phyloP scores from a whole-genome alignment of 2,888 invertebrate species.

The Deroplatys truncata region DNA sequence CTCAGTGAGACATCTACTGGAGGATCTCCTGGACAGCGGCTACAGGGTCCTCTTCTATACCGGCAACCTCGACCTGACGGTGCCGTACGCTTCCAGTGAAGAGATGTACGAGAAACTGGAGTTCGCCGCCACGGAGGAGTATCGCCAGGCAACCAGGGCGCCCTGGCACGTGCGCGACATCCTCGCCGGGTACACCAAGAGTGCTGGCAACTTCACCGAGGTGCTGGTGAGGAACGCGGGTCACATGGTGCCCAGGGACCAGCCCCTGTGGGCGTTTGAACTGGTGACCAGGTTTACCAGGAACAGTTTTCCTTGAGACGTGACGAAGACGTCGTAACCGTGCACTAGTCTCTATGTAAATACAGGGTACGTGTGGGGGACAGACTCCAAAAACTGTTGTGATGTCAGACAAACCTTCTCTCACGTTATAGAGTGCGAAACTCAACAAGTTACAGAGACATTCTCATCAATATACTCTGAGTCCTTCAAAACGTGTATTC shows the following conservation, averaged over 20 bases:
- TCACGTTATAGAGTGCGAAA: too few species aligned
- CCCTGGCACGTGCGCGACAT: conserved; percentile 41
- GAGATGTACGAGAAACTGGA: conserved; percentile 42
- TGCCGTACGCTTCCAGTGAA: conserved; percentile 52
- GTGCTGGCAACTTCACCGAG: conserved; percentile 38
- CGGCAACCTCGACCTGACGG: conserved; percentile 56
- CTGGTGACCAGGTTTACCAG: background rate
- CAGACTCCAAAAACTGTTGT: too few species aligned
- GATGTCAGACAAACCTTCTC: too few species aligned
- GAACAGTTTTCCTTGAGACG: conserved; percentile 65
- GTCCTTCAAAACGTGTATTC: too few species aligned
- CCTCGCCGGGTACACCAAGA: conserved; percentile 41
- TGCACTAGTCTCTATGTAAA: background rate
- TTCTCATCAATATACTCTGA: too few species aligned
- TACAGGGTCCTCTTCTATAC: conserved; percentile 39
- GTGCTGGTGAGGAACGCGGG: conserved; percentile 42
- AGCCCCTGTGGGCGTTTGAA: conserved; percentile 39
- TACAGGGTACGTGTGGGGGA: background rate
- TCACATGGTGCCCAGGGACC: conserved; percentile 44
- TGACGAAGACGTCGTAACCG: conserved; percentile 43
- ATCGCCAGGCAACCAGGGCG: conserved; percentile 37
- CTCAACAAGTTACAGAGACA: too few species aligned
- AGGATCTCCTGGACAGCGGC: conserved; percentile 49
- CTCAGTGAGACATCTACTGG: conserved; percentile 54
- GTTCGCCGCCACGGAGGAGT: conserved; percentile 43